Conservation (phyloP, 2,113 vertebrate species). For the Alethe diademata region DNA sequence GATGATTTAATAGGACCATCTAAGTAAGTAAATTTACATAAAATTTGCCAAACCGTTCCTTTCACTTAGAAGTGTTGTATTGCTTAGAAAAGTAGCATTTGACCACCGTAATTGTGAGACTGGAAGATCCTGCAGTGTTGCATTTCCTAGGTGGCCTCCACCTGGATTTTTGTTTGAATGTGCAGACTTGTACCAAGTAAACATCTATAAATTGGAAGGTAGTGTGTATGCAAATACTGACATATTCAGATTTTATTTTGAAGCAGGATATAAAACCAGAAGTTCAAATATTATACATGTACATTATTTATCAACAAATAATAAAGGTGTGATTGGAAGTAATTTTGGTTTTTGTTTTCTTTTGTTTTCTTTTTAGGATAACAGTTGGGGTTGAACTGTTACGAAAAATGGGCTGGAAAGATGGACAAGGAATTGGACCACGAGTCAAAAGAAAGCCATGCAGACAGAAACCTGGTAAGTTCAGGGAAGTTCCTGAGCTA, state of each 20-base stretch:
- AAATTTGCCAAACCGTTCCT: neutral
- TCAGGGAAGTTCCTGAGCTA: neutral
- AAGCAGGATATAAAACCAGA: neutral
- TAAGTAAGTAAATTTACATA: conserved; percentile 73
- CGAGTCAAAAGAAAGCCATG: conserved; percentile 86
- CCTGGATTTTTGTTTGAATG: neutral
- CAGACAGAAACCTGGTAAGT: conserved; percentile 79
- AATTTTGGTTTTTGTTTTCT: neutral
- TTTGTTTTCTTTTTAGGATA: conserved; percentile 70
- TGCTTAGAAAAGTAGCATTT: neutral
- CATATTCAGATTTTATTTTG: neutral
- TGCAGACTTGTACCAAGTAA: neutral
- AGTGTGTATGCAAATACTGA: neutral
- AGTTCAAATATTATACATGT: neutral
- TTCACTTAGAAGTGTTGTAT: neutral
- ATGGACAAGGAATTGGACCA: conserved; percentile 93
- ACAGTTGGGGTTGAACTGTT: conserved; percentile 90
- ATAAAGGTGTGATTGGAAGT: neutral
- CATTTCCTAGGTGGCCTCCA: neutral
- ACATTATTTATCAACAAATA: neutral
- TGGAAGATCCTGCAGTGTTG: neutral
- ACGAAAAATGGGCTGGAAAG: conserved; percentile 94
- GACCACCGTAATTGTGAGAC: neutral
- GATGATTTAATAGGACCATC: conserved; percentile 88
- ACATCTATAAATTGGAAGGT: neutral